phyloP scores from a whole-genome alignment of 2,888 invertebrate species.

The Syrista parreyssii region DNA sequence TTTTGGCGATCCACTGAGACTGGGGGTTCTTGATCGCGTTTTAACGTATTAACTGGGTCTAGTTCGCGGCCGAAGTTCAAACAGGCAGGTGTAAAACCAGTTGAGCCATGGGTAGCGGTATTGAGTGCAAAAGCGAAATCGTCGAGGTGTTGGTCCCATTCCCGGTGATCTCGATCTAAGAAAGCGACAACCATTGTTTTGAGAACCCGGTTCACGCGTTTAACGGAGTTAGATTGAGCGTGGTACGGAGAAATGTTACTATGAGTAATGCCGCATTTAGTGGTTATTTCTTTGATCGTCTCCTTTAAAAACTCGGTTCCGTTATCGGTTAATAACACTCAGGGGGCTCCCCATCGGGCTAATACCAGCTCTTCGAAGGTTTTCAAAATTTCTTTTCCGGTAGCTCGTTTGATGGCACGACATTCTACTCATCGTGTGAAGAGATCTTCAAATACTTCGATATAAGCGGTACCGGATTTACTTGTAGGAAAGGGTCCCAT shows the following conservation, averaged over 20 bases:
- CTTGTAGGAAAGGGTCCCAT: constrained; percentile 35
- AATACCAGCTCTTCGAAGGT: constrained; percentile 19
- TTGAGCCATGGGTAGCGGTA: too few species aligned
- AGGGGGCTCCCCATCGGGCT: constrained; percentile 16
- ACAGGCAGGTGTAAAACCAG: too few species aligned
- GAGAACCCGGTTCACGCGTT: constrained; percentile 33
- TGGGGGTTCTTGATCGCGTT: too few species aligned
- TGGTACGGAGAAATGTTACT: constrained; percentile 28
- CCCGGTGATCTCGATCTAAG: too few species aligned
- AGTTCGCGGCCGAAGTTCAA: too few species aligned
- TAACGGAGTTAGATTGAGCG: constrained; percentile 35
- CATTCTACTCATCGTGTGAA: constrained; percentile 33
- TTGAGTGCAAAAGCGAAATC: too few species aligned
- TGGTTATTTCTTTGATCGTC: background rate
- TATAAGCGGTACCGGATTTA: constrained; percentile 20
- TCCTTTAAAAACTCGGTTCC: constrained; percentile 31
- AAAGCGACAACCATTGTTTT: too few species aligned
- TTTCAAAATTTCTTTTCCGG: constrained; percentile 14
- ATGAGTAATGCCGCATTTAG: constrained; percentile 7
- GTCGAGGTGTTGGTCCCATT: too few species aligned
- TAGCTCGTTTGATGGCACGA: constrained; percentile 25
- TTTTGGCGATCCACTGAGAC: too few species aligned
- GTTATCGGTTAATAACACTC: constrained; percentile 28
- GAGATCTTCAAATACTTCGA: constrained; percentile 33
- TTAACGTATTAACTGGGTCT: too few species aligned